Evolutionary conservation across 2,888 invertebrate species (phyloP).

Genomic region (Enoplolaimus lenunculus): DNA sequence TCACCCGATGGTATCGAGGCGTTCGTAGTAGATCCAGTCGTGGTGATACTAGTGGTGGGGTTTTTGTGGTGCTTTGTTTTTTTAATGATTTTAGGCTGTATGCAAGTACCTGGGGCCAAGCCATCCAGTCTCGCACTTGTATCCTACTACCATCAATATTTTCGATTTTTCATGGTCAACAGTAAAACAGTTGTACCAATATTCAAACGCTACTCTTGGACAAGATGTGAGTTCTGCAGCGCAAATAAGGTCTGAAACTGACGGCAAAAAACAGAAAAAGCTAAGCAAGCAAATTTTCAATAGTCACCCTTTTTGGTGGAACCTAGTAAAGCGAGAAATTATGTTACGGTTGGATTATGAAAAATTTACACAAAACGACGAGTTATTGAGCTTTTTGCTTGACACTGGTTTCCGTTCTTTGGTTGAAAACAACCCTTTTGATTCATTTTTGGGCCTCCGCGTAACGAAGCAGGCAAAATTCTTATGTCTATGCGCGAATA

Average conservation of each 20-base stretch:
- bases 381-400: neutral
- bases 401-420: neutral
- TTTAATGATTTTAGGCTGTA: neutral
- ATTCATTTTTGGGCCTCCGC: neutral
- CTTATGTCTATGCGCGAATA: neutral
- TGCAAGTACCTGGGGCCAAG: neutral
- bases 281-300: neutral
- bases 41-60: no score
- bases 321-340: neutral
- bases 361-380: neutral
- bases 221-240: neutral
- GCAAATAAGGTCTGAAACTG: neutral
- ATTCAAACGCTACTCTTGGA: neutral
- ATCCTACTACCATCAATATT: neutral
- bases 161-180: neutral
- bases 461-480: neutral
- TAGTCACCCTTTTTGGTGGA: neutral
- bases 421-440: neutral
- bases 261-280: neutral
- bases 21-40: neutral
- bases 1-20: neutral
- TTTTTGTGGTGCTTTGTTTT: no score
- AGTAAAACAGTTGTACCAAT: neutral
- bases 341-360: neutral
- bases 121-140: neutral